Evolutionary conservation across 2,888 invertebrate genomes (phyloP).

Genomic region (Folsomia manolachei): DNA sequence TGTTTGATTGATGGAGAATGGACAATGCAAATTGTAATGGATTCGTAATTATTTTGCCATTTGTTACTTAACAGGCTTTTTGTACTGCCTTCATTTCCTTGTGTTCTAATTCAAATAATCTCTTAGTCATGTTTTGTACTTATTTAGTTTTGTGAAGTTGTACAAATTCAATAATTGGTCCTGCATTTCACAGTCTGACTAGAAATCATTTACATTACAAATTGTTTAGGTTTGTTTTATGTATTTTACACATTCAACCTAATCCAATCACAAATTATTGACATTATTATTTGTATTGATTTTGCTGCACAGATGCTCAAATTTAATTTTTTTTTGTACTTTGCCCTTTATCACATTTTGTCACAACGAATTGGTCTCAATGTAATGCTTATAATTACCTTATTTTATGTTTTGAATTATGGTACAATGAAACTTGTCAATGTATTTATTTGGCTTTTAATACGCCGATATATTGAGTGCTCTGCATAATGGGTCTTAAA

Average conservation of each 20-base stretch:
- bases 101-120: background rate
- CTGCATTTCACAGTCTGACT: background rate
- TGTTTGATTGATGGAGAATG: conserved; percentile 27
- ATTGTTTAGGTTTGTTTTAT: background rate
- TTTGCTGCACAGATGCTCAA: background rate
- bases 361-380: conserved; percentile 8
- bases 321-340: background rate
- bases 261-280: too few relatives aligned
- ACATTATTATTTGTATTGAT: background rate
- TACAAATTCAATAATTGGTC: too few relatives aligned
- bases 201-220: too few relatives aligned
- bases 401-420: background rate
- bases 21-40: too few relatives aligned
- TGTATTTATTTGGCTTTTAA: background rate
- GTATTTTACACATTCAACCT: too few relatives aligned
- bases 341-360: background rate
- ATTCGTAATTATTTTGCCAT: too few relatives aligned
- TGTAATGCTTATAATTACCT: background rate
- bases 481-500: too few relatives aligned
- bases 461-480: too few relatives aligned
- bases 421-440: background rate
- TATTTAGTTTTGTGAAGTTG: background rate
- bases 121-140: too few relatives aligned
- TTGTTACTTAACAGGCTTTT: too few relatives aligned
- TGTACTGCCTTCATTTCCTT: background rate